Percentiles rank a stretch among this genome's conserved stretches.
These are phyloP conservation scores for Pyxicephalus adspersus DNA, from an alignment of 2,113 vertebrate species.

Conservation along the genomic window DNA sequence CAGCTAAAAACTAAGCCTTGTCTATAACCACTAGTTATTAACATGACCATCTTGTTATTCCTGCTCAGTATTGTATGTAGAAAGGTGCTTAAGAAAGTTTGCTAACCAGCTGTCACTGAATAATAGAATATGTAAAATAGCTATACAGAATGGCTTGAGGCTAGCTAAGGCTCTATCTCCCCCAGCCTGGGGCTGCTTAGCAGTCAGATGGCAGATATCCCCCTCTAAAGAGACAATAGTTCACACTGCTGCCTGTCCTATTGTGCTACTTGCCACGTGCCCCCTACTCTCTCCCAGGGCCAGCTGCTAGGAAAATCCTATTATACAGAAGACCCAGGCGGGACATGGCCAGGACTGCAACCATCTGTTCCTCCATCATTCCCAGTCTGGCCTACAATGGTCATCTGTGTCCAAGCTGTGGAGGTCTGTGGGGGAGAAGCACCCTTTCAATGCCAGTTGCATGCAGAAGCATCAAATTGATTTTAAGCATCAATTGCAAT, in stretches of 20 bases:
- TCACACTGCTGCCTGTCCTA: constrained; percentile 18
- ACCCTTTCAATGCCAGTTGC: not conserved
- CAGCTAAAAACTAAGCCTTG: too few species aligned
- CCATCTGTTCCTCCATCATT: constrained; percentile 36
- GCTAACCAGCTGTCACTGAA: constrained; percentile 35
- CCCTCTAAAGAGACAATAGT: constrained; percentile 30
- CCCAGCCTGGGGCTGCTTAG: not conserved
- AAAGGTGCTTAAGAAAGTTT: not conserved
- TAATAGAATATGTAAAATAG: constrained; percentile 30
- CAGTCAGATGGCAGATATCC: constrained; percentile 48
- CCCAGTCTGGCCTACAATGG: constrained; percentile 31
- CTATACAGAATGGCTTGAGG: constrained; percentile 8
- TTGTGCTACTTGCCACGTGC: constrained; percentile 52
- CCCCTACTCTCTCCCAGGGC: constrained; percentile 20
- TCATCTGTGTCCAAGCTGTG: constrained; percentile 36
- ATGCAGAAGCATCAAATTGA: not conserved
- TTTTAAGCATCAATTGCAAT: too few species aligned
- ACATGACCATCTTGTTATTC: too few species aligned
- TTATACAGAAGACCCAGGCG: constrained; percentile 32
- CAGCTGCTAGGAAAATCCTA: constrained; percentile 50
- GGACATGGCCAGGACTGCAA: constrained; percentile 22
- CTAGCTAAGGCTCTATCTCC: not conserved
- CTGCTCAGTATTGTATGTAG: too few species aligned
- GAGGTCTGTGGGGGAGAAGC: not conserved
- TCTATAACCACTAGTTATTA: too few species aligned